These are phyloP conservation scores for Accipiter cooperii DNA, from an alignment of 2,113 vertebrate genomes.

Conservation along the genomic window DNA sequence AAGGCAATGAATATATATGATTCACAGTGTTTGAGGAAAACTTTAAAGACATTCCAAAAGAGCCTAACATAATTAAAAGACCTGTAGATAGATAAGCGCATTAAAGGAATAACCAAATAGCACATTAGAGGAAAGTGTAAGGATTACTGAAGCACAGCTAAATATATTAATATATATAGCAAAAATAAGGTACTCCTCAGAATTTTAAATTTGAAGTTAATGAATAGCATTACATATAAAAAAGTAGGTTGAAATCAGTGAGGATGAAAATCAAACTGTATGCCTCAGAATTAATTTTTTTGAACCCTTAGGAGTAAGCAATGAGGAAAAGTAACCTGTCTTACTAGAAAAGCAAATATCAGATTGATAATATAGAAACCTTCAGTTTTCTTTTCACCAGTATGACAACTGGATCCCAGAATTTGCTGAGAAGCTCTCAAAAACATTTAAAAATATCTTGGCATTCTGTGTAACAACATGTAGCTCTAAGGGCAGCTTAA, in stretches of 20 bases:
- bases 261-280: not conserved
- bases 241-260: not conserved
- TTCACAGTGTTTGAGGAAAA: conserved; percentile 12
- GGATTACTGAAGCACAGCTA: not conserved
- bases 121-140: not conserved
- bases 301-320: not conserved
- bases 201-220: not conserved
- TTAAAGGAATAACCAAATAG: conserved; percentile 1
- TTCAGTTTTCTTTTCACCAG: not conserved
- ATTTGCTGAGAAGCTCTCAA: not conserved
- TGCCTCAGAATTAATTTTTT: not conserved
- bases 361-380: not conserved
- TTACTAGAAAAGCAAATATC: not conserved
- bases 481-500: not conserved
- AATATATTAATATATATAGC: not conserved
- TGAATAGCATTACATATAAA: not conserved
- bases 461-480: not conserved
- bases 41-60: conserved; percentile 49
- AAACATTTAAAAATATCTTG: not conserved
- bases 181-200: not conserved
- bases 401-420: not conserved
- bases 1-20: not conserved
- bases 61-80: conserved; percentile 28
- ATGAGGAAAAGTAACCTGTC: not conserved
- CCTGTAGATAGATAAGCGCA: not conserved